phyloP scores from a whole-genome alignment of 2,888 invertebrate species.

The Machimus atricapillus region DNA sequence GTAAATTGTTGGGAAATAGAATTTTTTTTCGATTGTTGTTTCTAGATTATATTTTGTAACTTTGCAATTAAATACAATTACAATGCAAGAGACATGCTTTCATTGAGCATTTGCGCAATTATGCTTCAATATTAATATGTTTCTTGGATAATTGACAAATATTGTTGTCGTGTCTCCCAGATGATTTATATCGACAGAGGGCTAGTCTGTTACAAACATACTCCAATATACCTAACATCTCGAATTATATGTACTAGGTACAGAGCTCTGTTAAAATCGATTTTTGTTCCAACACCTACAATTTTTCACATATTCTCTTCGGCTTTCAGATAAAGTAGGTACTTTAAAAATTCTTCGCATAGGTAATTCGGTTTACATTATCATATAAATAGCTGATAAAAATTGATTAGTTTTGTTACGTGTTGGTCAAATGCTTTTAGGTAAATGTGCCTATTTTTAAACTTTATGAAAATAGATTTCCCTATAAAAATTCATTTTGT shows the following conservation, averaged over 20 bases:
- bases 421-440: background rate
- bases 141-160: background rate
- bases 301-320: background rate
- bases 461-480: background rate
- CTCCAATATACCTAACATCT: background rate
- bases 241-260: background rate
- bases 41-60: background rate
- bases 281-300: background rate
- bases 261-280: background rate
- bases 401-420: background rate
- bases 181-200: background rate
- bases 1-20: background rate
- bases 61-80: background rate
- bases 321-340: background rate
- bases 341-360: background rate
- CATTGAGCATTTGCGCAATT: background rate
- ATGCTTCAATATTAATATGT: background rate
- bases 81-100: background rate
- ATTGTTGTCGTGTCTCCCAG: background rate
- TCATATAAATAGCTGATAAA: background rate
- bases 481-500: no score
- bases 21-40: background rate
- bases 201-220: background rate
- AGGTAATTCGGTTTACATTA: background rate
- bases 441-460: background rate